A percentile compares a stretch with the other conserved stretches of the same genome.
These are phyloP conservation scores for Cylindroiulus punctatus DNA, from an alignment of 2,888 invertebrate species.

Conservation along the genomic window DNA sequence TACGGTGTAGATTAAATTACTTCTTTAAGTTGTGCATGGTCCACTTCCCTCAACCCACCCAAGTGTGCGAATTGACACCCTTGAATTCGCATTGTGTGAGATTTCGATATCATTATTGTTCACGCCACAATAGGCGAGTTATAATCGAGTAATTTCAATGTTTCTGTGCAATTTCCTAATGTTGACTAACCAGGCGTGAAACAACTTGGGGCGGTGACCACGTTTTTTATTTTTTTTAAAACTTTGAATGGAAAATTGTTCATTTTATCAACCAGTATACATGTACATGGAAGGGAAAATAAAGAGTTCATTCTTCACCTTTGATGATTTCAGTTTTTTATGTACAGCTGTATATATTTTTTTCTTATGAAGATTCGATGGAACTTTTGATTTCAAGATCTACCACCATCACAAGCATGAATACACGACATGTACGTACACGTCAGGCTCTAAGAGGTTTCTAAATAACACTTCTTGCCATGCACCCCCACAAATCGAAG, in stretches of 20 bases:
- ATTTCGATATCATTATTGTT: not conserved
- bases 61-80: not conserved
- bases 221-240: not conserved
- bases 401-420: no score
- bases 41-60: not conserved
- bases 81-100: not conserved
- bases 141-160: not conserved
- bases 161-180: not conserved
- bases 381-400: no score
- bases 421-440: no score
- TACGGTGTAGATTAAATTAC: no score
- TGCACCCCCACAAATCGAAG: no score
- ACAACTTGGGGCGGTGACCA: not conserved
- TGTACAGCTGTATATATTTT: no score
- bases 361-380: no score
- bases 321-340: no score
- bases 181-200: not conserved
- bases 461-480: no score
- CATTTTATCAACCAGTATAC: not conserved
- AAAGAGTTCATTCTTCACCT: no score
- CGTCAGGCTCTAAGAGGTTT: no score
- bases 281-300: no score
- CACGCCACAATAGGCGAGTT: not conserved
- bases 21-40: not conserved
- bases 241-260: not conserved